A percentile compares a stretch with the other conserved stretches of the same genome.
These are phyloP conservation scores for Xanthorhoe spadicearia DNA, from an alignment of 2,888 invertebrate genomes.

Conservation along the genomic window DNA sequence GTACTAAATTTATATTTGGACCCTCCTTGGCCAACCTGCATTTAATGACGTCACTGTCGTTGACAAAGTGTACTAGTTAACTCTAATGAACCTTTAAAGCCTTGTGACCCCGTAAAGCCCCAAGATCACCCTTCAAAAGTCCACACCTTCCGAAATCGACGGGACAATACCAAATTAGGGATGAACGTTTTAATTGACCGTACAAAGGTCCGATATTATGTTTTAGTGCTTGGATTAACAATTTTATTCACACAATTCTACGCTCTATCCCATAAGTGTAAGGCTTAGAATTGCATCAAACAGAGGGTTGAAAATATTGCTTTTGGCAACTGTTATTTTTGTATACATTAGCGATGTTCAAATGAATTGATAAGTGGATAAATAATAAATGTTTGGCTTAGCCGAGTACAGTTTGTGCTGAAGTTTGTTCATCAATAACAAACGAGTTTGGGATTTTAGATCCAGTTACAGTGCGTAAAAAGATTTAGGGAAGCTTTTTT, in stretches of 20 bases:
- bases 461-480: not conserved
- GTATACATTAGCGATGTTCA: constrained; percentile 16
- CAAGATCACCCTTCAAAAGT: constrained; percentile 38
- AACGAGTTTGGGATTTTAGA: not conserved
- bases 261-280: constrained; percentile 1
- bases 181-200: constrained; percentile 46
- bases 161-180: constrained; percentile 44
- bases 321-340: constrained; percentile 20
- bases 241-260: constrained; percentile 12
- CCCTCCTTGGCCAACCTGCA: too few relatives aligned
- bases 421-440: constrained; percentile 5
- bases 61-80: constrained; percentile 4
- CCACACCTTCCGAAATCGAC: constrained; percentile 45
- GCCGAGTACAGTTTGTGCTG: not conserved
- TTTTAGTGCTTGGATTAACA: constrained; percentile 34
- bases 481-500: too few relatives aligned
- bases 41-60: not conserved
- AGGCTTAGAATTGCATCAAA: constrained; percentile 7
- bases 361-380: constrained; percentile 24
- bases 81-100: constrained; percentile 2
- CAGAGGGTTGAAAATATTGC: constrained; percentile 1
- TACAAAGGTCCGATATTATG: constrained; percentile 35
- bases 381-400: constrained; percentile 11
- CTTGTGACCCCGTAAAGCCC: constrained; percentile 41
- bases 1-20: too few relatives aligned